Percentiles rank a stretch among this genome's conserved stretches.
Evolutionary conservation across 2,888 invertebrate genomes (phyloP).

Genomic region (Eudemis profundana): DNA sequence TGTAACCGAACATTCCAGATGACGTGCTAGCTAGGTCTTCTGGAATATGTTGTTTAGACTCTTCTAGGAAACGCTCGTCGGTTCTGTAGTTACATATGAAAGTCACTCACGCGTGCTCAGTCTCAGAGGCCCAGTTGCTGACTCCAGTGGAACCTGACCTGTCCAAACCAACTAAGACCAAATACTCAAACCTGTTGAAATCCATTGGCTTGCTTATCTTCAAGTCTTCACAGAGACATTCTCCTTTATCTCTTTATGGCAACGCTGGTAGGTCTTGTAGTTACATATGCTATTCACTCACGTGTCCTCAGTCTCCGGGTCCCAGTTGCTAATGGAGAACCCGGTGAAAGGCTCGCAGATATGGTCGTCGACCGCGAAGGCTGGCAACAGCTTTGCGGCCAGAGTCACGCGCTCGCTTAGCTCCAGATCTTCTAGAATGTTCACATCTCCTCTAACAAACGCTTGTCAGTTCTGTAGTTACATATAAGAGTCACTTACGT

Average conservation of each 20-base stretch:
- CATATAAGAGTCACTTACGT: constrained; percentile 56
- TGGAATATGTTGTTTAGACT: constrained; percentile 68
- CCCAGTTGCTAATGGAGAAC: constrained; percentile 87
- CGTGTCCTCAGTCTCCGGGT: constrained; percentile 79
- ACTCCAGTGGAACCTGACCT: too few species aligned
- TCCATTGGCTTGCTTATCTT: too few species aligned
- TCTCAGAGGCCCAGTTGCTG: too few species aligned
- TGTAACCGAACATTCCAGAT: too few species aligned
- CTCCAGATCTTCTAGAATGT: constrained; percentile 65
- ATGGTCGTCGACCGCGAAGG: constrained; percentile 65
- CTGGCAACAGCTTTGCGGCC: constrained; percentile 61
- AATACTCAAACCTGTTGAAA: too few species aligned
- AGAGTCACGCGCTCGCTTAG: constrained; percentile 61
- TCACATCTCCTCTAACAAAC: constrained; percentile 72
- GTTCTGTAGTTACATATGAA: constrained; percentile 66
- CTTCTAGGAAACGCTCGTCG: constrained; percentile 70
- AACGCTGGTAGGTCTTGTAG: too few species aligned
- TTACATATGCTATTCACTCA: too few species aligned
- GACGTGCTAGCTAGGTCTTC: constrained; percentile 66
- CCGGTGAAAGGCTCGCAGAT: constrained; percentile 87
- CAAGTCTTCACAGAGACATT: too few species aligned
- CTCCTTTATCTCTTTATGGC: too few species aligned
- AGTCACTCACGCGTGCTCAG: too few species aligned
- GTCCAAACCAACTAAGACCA: too few species aligned
- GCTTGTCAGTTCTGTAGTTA: constrained; percentile 67